A percentile compares a stretch with the other conserved stretches of the same genome.
Conservation (phyloP, 2,888 invertebrate genomes). For the Habroteleia sp. region DNA sequence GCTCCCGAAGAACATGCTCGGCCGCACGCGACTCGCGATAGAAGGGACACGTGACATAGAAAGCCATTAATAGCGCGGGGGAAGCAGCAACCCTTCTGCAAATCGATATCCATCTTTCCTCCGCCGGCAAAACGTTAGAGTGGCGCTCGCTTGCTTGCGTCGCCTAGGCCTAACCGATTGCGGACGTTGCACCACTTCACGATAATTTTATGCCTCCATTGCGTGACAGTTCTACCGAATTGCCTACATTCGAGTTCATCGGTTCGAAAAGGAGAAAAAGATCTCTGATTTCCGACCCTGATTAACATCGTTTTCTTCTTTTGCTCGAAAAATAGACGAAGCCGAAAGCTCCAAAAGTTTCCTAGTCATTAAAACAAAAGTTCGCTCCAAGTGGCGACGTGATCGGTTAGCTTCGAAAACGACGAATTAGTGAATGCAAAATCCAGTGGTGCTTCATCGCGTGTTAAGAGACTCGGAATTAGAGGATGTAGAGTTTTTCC, state of each 20-base stretch:
- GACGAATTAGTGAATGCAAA: conserved; percentile 9
- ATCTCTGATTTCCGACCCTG: conserved; percentile 56
- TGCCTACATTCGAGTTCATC: conserved; percentile 54
- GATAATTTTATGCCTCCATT: conserved; percentile 63
- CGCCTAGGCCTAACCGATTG: conserved; percentile 53
- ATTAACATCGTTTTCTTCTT: conserved; percentile 48
- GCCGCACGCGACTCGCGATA: conserved; percentile 68
- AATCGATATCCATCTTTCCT: conserved; percentile 72
- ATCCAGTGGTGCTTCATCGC: no score
- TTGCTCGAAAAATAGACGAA: conserved; percentile 6
- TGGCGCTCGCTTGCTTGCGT: conserved; percentile 7
- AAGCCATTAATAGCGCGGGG: conserved; percentile 74
- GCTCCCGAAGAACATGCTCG: conserved; percentile 52
- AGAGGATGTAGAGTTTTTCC: no score
- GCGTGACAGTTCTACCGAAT: conserved; percentile 61
- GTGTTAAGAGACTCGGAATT: no score
- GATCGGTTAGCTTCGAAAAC: conserved; percentile 18
- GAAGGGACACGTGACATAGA: conserved; percentile 76
- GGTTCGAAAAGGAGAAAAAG: conserved; percentile 54
- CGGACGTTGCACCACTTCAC: conserved; percentile 56
- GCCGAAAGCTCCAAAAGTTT: conserved; percentile 2
- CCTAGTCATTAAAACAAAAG: conserved; percentile 16
- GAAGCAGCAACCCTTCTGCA: conserved; percentile 69
- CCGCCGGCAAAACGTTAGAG: conserved; percentile 50
- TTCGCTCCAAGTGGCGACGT: conserved; percentile 23